These are phyloP conservation scores for Sminthurides bifidus DNA, from an alignment of 1,140 invertebrate species.

Conservation along the genomic window DNA sequence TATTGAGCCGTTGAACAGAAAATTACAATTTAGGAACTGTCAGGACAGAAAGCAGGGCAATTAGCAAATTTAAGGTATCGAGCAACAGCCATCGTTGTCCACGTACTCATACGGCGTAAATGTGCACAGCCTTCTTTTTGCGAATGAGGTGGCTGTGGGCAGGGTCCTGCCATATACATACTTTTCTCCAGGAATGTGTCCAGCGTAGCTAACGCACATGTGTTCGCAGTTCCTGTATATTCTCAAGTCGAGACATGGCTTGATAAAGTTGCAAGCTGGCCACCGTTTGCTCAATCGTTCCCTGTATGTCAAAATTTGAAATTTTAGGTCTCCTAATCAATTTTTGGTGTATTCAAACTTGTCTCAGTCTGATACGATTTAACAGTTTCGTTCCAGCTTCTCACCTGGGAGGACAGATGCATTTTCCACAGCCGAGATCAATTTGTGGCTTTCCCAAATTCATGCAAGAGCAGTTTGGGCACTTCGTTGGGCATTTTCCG, in stretches of 20 bases:
- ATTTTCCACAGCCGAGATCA: conserved; percentile 1
- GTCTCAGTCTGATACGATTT: too few species aligned
- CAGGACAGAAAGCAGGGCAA: too few species aligned
- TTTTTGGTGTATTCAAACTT: too few species aligned
- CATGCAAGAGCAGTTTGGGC: conserved; percentile 6
- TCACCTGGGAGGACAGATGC: conserved; percentile 8
- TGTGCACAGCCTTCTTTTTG: conserved; percentile 15
- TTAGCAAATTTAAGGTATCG: conserved; percentile 5
- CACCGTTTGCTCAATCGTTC: conserved; percentile 21
- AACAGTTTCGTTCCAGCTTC: too few species aligned
- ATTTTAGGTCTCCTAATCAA: background rate
- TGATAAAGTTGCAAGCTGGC: conserved; percentile 29
- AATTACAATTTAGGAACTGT: too few species aligned
- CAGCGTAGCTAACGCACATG: conserved; percentile 25
- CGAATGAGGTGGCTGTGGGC: conserved; percentile 20
- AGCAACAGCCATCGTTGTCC: conserved; percentile 22
- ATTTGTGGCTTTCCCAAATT: conserved; percentile 5
- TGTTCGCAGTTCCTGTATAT: conserved; percentile 24
- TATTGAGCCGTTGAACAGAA: too few species aligned
- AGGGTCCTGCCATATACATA: conserved; percentile 19
- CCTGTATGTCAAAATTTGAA: background rate
- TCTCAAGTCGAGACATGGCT: conserved; percentile 26
- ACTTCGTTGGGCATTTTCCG: background rate
- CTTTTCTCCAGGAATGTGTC: conserved; percentile 27
- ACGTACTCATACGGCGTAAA: conserved; percentile 26